Percentiles rank a stretch among this genome's conserved stretches.
Conservation (phyloP, 1,140 invertebrate genomes). For the Heliconius hewitsoni region DNA sequence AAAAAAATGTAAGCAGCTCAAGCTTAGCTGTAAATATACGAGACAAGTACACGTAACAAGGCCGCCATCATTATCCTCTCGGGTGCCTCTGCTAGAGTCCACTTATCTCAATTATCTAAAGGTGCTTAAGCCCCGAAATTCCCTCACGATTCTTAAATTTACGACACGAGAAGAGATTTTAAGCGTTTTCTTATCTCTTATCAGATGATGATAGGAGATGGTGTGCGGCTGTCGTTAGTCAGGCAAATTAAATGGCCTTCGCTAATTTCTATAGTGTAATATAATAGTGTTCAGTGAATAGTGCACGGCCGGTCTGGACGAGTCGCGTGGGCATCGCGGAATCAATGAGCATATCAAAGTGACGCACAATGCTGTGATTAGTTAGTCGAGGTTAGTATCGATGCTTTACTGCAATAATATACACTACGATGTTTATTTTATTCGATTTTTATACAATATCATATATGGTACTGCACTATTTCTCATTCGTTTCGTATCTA, state of each 20-base stretch:
- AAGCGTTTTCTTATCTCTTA: conserved; percentile 71
- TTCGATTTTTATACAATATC: not conserved
- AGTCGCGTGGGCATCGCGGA: conserved; percentile 22
- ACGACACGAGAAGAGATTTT: conserved; percentile 75
- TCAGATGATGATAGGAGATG: conserved; percentile 67
- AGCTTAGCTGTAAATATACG: conserved; percentile 30
- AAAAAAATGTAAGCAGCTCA: not conserved
- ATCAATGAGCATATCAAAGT: conserved; percentile 52
- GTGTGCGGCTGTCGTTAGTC: conserved; percentile 50
- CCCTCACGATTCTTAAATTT: conserved; percentile 73
- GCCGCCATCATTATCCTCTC: conserved; percentile 54
- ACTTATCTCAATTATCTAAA: conserved; percentile 79
- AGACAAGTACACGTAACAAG: conserved; percentile 30
- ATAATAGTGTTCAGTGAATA: conserved; percentile 10
- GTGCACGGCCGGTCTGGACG: conserved; percentile 5
- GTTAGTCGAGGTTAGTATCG: conserved; percentile 50
- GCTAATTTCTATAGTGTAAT: conserved; percentile 12
- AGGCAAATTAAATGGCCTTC: conserved; percentile 7
- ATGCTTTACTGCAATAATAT: not conserved
- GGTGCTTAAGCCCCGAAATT: conserved; percentile 77
- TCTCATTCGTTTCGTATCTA: not conserved
- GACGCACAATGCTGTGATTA: conserved; percentile 52
- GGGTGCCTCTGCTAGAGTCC: conserved; percentile 54
- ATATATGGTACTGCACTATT: not conserved
- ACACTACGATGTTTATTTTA: not conserved